Base-by-base conservation (phyloP, 2,888 invertebrate species). In the Heliothis peltigera region DNA sequence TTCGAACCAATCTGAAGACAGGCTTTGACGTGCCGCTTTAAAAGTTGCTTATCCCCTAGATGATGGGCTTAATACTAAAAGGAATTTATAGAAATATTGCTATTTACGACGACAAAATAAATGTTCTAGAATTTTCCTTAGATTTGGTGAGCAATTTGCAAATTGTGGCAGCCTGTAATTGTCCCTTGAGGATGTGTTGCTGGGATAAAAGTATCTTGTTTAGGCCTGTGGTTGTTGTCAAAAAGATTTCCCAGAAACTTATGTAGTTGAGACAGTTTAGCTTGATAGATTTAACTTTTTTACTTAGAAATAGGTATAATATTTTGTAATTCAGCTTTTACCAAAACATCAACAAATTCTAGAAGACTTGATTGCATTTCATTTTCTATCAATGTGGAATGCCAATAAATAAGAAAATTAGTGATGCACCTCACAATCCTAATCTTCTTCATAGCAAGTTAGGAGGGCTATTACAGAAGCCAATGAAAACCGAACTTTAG, bases 401-500 rank as follows among this genome's bases (percentile, higher is more conserved):
- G n/a, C n/a, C 32, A 12, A 8, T 12, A 32, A 28, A 32, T 44
- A 15, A 8, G 32, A 52, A 56, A 44, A 44, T 59, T 61, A 28
- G 52, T 17, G 17, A 75, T 70, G 58, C 80, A n/a, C 25, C 58
- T 64, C 77, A 75, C 53, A 75, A 53, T 43, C 17, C 43, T 53
- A 55, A 56, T 75, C 49, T 58, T 25, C 35, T 32, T 19, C 46
- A 64, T 68, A 21, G 47, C 52, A 60, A 55, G 35, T 75, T 51
- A 53, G 43, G 17, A 75, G 47, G 21, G 17, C 44, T 44, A 44
- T 76, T 47, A 44, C 32, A 49, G 17, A 79, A 75, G 65, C 44
- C 47, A 65, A 63, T 60, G 60, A 65, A 58, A 75, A 64, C 70
- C 64, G 64, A 70, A 79, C 46, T 76, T 71, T 75, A 58, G 59